These are phyloP conservation scores for Macrosteles quadrilineatus DNA, from an alignment of 1,140 invertebrate species.

Conservation along the genomic window DNA sequence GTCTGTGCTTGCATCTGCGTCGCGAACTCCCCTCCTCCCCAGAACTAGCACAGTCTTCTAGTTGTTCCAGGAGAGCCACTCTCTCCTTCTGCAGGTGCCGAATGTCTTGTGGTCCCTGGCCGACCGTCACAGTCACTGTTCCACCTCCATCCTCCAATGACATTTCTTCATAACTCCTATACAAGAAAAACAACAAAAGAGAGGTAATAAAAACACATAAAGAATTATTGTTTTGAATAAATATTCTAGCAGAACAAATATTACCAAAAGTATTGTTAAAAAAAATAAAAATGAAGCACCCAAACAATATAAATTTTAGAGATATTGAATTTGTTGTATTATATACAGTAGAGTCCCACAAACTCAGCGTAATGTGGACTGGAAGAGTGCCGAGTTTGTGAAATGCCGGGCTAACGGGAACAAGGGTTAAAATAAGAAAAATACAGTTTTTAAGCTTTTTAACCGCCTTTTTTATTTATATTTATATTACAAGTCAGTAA, in stretches of 20 bases:
- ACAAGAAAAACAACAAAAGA: slow-evolving; percentile 31
- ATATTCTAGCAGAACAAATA: slow-evolving; percentile 1
- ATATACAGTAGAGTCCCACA: too few species aligned
- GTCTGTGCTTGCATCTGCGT: slow-evolving; percentile 50
- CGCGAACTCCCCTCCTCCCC: slow-evolving; percentile 52
- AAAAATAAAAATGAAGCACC: background rate
- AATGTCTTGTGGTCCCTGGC: slow-evolving; percentile 57
- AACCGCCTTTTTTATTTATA: too few species aligned
- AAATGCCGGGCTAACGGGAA: too few species aligned
- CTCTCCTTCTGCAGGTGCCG: slow-evolving; percentile 69
- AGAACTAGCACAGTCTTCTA: slow-evolving; percentile 71
- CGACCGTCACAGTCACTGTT: slow-evolving; percentile 33
- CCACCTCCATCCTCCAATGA: slow-evolving; percentile 31
- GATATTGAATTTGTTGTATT: too few species aligned
- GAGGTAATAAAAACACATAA: background rate
- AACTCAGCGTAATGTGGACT: too few species aligned
- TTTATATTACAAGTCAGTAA: too few species aligned
- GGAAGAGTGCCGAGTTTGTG: too few species aligned
- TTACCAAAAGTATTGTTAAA: background rate
- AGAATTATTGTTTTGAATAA: background rate
- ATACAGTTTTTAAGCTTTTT: too few species aligned
- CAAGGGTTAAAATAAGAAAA: too few species aligned
- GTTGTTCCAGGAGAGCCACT: slow-evolving; percentile 67
- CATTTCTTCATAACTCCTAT: slow-evolving; percentile 43
- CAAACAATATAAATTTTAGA: too few species aligned